Evolutionary conservation across 2,113 vertebrate species (phyloP).

Genomic region (Tachuris rubrigastra): DNA sequence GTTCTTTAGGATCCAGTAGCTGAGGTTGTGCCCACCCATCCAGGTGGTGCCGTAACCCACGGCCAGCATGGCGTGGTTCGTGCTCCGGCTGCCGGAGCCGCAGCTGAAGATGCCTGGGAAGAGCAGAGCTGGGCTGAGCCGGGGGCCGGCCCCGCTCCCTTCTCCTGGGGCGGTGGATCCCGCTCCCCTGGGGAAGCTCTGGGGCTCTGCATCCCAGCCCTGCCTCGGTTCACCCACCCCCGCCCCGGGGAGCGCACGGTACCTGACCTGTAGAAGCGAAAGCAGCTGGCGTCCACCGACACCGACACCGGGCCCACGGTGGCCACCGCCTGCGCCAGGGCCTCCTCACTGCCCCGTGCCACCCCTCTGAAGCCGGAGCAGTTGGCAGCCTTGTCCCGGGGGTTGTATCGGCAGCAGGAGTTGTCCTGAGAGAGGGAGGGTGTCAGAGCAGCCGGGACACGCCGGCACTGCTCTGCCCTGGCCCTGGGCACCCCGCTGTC

Average conservation of each 20-base stretch:
- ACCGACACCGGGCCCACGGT: neutral
- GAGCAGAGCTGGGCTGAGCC: neutral
- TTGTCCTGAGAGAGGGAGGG: neutral
- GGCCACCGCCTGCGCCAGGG: neutral
- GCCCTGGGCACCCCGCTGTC: accelerated
- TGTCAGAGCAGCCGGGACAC: neutral
- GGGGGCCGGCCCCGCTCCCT: accelerated
- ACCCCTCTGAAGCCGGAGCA: neutral
- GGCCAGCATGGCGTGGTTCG: neutral
- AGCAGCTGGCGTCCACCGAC: neutral
- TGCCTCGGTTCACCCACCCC: neutral
- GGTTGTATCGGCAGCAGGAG: neutral
- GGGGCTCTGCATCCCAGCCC: neutral
- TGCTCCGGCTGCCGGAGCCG: neutral
- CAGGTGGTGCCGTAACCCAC: neutral
- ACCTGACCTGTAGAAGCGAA: constrained; percentile 48
- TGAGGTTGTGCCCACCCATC: accelerated
- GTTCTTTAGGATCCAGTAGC: constrained; percentile 56
- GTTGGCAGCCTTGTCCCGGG: neutral
- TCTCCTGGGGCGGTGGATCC: neutral
- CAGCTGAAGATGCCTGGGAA: constrained; percentile 26
- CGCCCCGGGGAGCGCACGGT: accelerated
- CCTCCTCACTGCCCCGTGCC: neutral
- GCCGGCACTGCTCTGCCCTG: no score
- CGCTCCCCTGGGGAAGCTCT: no score